Evolutionary conservation across 2,888 invertebrate genomes (phyloP).

Genomic region (Poecilus cupreus): DNA sequence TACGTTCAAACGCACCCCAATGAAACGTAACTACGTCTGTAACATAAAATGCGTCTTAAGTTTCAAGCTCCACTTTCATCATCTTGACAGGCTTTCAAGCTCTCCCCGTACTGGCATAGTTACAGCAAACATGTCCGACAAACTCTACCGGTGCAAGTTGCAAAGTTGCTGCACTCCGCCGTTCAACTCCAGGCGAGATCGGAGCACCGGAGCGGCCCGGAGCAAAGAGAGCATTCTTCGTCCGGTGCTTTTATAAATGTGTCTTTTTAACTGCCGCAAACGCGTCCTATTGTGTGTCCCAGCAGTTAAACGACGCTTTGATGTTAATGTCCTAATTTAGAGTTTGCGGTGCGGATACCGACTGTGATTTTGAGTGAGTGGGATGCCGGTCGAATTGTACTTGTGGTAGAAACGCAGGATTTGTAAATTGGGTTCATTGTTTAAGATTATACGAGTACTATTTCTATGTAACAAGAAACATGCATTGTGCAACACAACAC

Average conservation of each 20-base stretch:
- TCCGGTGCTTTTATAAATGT: slow-evolving; percentile 51
- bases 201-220: not conserved
- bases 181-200: not conserved
- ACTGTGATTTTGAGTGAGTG: slow-evolving; percentile 18
- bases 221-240: slow-evolving; percentile 3
- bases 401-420: no score
- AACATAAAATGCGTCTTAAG: slow-evolving; percentile 4
- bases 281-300: slow-evolving; percentile 39
- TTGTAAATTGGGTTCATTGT: no score
- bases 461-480: no score
- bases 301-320: slow-evolving; percentile 47
- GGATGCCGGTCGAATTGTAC: no score
- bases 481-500: no score
- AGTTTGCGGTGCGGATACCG: slow-evolving; percentile 13
- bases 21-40: not conserved
- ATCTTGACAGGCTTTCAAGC: slow-evolving; percentile 44
- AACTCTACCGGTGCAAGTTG: slow-evolving; percentile 32
- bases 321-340: slow-evolving; percentile 55
- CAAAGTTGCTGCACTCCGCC: slow-evolving; percentile 12
- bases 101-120: not conserved
- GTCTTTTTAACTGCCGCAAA: slow-evolving; percentile 53
- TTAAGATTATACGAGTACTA: no score
- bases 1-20: not conserved
- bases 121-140: slow-evolving; percentile 27
- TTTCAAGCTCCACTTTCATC: slow-evolving; percentile 11